Percentiles rank a stretch among this genome's conserved stretches.
These are phyloP conservation scores for Pseudochaenichthys georgianus DNA, from an alignment of 2,797 vertebrate species.

Conservation along the genomic window DNA sequence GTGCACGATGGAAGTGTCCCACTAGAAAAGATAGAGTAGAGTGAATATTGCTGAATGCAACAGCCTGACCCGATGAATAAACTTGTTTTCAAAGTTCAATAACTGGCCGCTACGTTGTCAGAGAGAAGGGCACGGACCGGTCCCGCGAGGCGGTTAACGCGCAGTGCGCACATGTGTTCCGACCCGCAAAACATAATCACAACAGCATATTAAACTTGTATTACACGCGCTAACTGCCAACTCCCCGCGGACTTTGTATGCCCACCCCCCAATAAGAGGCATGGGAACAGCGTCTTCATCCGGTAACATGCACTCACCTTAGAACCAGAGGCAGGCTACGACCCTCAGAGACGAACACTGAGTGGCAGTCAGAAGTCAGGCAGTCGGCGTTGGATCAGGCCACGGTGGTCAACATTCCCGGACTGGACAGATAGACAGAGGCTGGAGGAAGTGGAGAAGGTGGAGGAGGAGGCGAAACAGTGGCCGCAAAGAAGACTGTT, in stretches of 20 bases:
- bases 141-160: conserved; percentile 30
- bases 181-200: conserved; percentile 48
- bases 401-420: conserved; percentile 73
- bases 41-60: not conserved
- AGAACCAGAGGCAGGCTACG: conserved; percentile 30
- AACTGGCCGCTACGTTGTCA: conserved; percentile 17
- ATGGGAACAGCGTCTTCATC: conserved; percentile 6
- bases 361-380: conserved; percentile 26
- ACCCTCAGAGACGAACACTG: conserved; percentile 25
- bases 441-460: conserved; percentile 22
- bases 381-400: conserved; percentile 58
- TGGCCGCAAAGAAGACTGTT: conserved; percentile 69
- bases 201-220: conserved; percentile 58
- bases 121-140: conserved; percentile 3
- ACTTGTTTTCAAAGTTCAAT: conserved; percentile 59
- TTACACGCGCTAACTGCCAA: conserved; percentile 21
- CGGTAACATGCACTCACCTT: conserved; percentile 68
- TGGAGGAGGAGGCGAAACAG: conserved; percentile 58
- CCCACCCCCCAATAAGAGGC: not conserved
- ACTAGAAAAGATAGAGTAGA: conserved; percentile 11
- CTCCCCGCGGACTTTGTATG: conserved; percentile 26
- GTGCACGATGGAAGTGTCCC: conserved; percentile 36
- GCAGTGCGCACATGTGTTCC: conserved; percentile 54
- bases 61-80: conserved; percentile 7
- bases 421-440: conserved; percentile 59